Evolutionary conservation across 2,888 invertebrate genomes (phyloP).

Genomic region (Sclerodermus sp.): DNA sequence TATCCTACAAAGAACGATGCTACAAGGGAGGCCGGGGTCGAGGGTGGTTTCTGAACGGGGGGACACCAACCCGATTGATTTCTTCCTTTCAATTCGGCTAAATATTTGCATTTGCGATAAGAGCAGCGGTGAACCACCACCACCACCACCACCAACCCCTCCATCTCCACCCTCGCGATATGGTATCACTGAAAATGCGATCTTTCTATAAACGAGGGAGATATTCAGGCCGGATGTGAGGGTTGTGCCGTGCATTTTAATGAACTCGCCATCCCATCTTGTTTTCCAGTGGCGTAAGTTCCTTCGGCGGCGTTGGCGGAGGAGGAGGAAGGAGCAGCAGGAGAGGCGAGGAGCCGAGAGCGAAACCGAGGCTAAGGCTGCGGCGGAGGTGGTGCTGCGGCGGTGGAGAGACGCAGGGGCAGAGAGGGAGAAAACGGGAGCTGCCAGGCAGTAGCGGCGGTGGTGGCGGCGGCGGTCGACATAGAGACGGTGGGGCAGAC

Average conservation of each 20-base stretch:
- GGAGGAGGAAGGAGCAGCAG: constrained; percentile 18
- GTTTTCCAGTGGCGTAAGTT: constrained; percentile 34
- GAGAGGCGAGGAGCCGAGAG: constrained; percentile 9
- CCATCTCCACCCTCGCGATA: not conserved
- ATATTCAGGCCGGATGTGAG: constrained; percentile 24
- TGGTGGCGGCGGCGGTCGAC: constrained; percentile 16
- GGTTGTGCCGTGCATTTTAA: constrained; percentile 39
- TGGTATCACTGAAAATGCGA: not conserved
- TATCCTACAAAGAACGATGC: no score
- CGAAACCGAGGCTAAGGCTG: constrained; percentile 8
- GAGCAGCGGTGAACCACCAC: not conserved
- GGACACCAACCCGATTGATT: no score
- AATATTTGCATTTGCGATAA: not conserved
- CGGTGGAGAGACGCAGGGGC: not conserved
- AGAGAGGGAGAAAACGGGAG: constrained; percentile 1
- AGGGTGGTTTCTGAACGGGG: no score
- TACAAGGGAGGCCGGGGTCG: no score
- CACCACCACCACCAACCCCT: constrained; percentile 8
- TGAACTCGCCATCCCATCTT: constrained; percentile 37
- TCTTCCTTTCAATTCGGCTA: no score
- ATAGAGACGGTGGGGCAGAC: constrained; percentile 31
- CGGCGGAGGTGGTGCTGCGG: not conserved
- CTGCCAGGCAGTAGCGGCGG: constrained; percentile 6
- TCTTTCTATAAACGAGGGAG: constrained; percentile 7
- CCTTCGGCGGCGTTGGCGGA: constrained; percentile 14